Evolutionary conservation across 2,888 invertebrate genomes (phyloP).

Genomic region (Beris chalybata): DNA sequence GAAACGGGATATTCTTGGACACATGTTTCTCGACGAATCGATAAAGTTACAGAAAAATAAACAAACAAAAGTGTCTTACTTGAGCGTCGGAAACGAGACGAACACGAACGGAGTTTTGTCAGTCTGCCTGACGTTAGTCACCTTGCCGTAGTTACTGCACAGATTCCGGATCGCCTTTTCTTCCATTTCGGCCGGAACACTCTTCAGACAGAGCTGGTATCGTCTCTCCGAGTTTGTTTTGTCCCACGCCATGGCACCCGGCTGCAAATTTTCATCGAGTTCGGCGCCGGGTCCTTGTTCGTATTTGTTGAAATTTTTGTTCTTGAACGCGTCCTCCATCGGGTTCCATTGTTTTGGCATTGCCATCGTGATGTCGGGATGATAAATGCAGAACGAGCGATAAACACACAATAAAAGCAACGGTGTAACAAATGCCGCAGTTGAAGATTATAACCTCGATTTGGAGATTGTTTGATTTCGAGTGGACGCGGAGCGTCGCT

Average conservation of each 20-base stretch:
- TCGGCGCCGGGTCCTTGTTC: constrained; percentile 33
- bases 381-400: background rate
- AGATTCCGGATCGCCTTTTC: constrained; percentile 27
- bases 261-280: constrained; percentile 32
- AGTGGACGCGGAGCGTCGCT: too few species aligned
- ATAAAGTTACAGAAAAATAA: constrained; percentile 3
- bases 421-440: too few species aligned
- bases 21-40: background rate
- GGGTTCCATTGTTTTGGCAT: constrained; percentile 36
- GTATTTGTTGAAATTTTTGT: constrained; percentile 34
- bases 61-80: constrained; percentile 19
- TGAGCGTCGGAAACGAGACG: constrained; percentile 28
- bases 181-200: constrained; percentile 31
- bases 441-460: too few species aligned
- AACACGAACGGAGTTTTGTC: constrained; percentile 26
- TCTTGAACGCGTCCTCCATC: constrained; percentile 34
- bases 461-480: too few species aligned
- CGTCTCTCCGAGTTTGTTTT: background rate
- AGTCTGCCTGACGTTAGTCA: constrained; percentile 5
- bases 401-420: background rate
- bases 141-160: constrained; percentile 32
- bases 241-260: constrained; percentile 28
- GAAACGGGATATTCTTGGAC: background rate
- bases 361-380: constrained; percentile 15
- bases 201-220: constrained; percentile 27